These are phyloP conservation scores for Fabriciana adippe DNA, from an alignment of 2,888 invertebrate species.

Conservation along the genomic window DNA sequence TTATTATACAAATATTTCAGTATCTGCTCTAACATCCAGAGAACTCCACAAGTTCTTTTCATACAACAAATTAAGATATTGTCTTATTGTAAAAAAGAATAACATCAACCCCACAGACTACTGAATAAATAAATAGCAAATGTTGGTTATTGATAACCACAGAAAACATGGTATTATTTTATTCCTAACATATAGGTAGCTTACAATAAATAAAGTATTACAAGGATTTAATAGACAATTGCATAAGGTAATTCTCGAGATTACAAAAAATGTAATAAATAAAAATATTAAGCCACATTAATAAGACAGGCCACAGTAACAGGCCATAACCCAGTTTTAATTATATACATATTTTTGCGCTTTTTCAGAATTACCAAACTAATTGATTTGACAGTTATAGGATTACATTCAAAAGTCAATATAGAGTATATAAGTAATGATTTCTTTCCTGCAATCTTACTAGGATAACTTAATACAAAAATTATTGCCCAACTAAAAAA, in stretches of 20 bases:
- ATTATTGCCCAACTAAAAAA: no score
- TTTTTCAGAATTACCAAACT: background rate
- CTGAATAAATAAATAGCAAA: conserved; percentile 18
- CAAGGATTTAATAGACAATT: background rate
- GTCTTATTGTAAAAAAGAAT: conserved; percentile 26
- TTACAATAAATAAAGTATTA: conserved; percentile 18
- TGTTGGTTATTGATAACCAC: conserved; percentile 4
- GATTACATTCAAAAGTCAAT: no score
- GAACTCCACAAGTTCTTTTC: conserved; percentile 38
- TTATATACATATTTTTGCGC: background rate
- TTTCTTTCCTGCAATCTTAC: no score
- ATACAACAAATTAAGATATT: conserved; percentile 29
- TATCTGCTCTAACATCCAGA: conserved; percentile 39
- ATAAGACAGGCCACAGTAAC: background rate
- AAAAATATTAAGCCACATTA: background rate
- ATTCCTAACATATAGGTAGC: conserved; percentile 5
- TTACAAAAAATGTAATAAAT: conserved; percentile 1
- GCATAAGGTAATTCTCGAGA: background rate
- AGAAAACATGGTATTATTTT: conserved; percentile 9
- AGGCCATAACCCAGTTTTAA: background rate
- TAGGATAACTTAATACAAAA: no score
- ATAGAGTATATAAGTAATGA: no score
- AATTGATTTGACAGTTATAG: no score
- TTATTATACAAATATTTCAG: conserved; percentile 47
- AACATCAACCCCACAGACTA: conserved; percentile 28